Evolutionary conservation across 2,113 vertebrate species (phyloP), one percentile per base, ranked within the genome.

Genomic region (Syngnathoides biaculeatus): DNA sequence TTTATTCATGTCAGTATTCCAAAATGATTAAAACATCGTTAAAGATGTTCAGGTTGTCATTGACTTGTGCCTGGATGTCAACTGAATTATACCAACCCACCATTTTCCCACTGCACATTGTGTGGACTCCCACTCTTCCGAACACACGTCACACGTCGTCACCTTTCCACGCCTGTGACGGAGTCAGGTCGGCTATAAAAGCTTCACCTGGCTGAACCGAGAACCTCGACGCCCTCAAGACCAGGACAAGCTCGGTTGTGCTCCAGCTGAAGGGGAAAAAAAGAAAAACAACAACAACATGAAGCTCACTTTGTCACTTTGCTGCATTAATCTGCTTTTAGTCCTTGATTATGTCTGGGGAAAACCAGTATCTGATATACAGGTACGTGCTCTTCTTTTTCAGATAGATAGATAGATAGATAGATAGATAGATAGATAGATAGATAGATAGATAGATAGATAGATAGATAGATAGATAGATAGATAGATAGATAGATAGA

Each of bases 141-240:
- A 27, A 3, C 78, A 82, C 89, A 78, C 79, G 84, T 87, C 84
- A 81, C 75, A 69, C 68, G 57, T 83, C 74, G 65, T 83, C 80
- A 74, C 75, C 82, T 87, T 84, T 73, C 80, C 61, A 67, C 67
- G 64, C 55, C 56, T 13, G 79, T 89, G 90, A 91, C 82, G 88
- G 84, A 75, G 87, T 66, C 75, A 43, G 69, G 66, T 74, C 64
- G 17, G 0, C 63, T 90, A 92, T 91, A 92, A 92, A 90, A 59
- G 75, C 45, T 22, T 68, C 82, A 89, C 83, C 86, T 87, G 89
- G 71, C 42, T 59, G n/a, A 15, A 26, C 66, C 50, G 69, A 70
- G 8, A 61, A 38, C 61, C 11, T 27, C 40, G 30, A 56, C 42
- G 50, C 57, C 66, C 12, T 12, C 45, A 17, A 48, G 53, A 66